Evolutionary conservation across 2,113 vertebrate genomes (phyloP), one percentile per base, ranked within the genome.

Genomic region (Caranx melampygus): DNA sequence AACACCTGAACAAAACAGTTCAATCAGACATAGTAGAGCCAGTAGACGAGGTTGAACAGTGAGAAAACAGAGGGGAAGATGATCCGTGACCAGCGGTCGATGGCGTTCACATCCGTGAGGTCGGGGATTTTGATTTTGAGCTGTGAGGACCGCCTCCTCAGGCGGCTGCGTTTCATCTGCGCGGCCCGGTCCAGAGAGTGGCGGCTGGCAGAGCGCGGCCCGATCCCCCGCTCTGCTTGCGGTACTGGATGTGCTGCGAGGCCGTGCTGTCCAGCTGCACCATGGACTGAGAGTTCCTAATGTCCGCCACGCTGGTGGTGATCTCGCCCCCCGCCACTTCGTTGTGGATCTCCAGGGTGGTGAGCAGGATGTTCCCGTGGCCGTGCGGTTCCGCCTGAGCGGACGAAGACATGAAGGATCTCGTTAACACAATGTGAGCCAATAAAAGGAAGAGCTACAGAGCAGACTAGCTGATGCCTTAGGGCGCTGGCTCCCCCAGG

Each of bases 71-170:
- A 96, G 1, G 97, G 97, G 87, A 99, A 99, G 92, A 98, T 96
- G 93, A 99, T 96, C 84, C 97, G 93, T 89, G 97, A 99, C 97
- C 97, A 98, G 85, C 97, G 96, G 95, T 99, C 97, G 37, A 99
- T 98, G 92, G 97, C 96, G 83, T 99, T 99, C 86, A 99, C 97
- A 92, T 99, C 97, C 8, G 97, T 98, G 89, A 99, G 94, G 92
- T 99, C 96, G 0, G 97, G 97, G 89, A 98, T 99, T 94, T 99
- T 99, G 80, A 99, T 97, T 90, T 97, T 98, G 81, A 99, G 93
- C 93, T 98, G 97, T 0, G 97, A 99, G 71, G 97, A 98, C 84
- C 97, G 94, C 85, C 97, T 95, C 79, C 97, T 94, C 93, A 98
- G 95, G 61, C 97, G 96, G 76, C 95, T 95, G 89, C 97, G 97